phyloP scores from a whole-genome alignment of 2,797 vertebrate genomes.

The Champsocephalus esox region DNA sequence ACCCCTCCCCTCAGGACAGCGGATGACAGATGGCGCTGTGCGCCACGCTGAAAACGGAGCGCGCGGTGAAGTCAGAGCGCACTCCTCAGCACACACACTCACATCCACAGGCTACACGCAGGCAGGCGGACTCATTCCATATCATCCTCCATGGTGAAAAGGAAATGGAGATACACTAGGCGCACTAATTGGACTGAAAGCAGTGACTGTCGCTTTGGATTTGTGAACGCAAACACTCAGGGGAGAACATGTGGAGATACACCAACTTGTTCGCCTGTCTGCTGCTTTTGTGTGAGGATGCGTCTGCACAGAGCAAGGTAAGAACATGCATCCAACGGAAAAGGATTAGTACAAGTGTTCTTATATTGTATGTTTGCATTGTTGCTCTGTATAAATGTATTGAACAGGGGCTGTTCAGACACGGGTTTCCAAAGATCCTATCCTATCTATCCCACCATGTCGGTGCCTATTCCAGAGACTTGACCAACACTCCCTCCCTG shows the following conservation, averaged over 20 bases:
- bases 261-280: slow-evolving; percentile 67
- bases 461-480: slow-evolving; percentile 40
- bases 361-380: background rate
- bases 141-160: slow-evolving; percentile 8
- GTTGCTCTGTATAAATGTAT: background rate
- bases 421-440: no score
- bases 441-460: background rate
- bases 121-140: slow-evolving; percentile 8
- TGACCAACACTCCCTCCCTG: slow-evolving; percentile 1
- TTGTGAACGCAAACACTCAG: slow-evolving; percentile 14
- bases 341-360: background rate
- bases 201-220: slow-evolving; percentile 28
- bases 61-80: slow-evolving; percentile 23
- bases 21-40: slow-evolving; percentile 50
- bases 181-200: slow-evolving; percentile 13
- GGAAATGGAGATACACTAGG: slow-evolving; percentile 58
- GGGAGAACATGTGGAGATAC: slow-evolving; percentile 77
- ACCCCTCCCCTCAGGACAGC: slow-evolving; percentile 67
- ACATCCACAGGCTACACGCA: slow-evolving; percentile 2
- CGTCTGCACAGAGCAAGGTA: slow-evolving; percentile 80
- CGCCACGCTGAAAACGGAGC: slow-evolving; percentile 22
- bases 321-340: background rate
- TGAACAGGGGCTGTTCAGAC: background rate
- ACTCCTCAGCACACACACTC: background rate
- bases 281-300: slow-evolving; percentile 72